These are phyloP conservation scores for Heterotis niloticus DNA, from an alignment of 2,113 vertebrate species.

Conservation along the genomic window DNA sequence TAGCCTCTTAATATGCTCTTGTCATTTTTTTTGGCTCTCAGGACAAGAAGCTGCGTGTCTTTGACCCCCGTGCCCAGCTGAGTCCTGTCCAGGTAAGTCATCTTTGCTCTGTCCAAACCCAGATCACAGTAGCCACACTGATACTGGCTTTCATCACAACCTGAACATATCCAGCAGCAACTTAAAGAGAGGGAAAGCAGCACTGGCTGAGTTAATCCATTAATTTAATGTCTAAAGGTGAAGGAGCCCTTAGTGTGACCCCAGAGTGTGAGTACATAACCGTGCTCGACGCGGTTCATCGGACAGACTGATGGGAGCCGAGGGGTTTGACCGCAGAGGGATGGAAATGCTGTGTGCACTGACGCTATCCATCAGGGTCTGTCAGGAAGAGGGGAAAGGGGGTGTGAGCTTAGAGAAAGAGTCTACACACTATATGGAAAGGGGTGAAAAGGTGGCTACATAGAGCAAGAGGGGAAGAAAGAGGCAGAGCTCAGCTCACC, in stretches of 20 bases:
- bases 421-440: no score
- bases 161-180: background rate
- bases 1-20: background rate
- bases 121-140: no score
- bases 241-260: background rate
- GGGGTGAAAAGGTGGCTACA: no score
- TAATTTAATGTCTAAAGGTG: background rate
- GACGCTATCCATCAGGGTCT: background rate
- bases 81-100: conserved; percentile 75
- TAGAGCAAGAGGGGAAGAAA: no score
- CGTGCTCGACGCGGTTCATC: no score
- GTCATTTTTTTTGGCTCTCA: conserved; percentile 46
- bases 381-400: background rate
- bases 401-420: no score
- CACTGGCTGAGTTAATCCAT: background rate
- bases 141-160: no score
- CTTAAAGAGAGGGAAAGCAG: background rate
- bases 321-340: background rate
- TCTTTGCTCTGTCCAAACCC: background rate
- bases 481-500: no score
- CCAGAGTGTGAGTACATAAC: no score
- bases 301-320: background rate
- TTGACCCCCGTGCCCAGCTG: conserved; percentile 80
- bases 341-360: background rate
- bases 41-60: conserved; percentile 91